phyloP scores from a whole-genome alignment of 1,140 invertebrate genomes.

The Dendrolimus kikuchii region DNA sequence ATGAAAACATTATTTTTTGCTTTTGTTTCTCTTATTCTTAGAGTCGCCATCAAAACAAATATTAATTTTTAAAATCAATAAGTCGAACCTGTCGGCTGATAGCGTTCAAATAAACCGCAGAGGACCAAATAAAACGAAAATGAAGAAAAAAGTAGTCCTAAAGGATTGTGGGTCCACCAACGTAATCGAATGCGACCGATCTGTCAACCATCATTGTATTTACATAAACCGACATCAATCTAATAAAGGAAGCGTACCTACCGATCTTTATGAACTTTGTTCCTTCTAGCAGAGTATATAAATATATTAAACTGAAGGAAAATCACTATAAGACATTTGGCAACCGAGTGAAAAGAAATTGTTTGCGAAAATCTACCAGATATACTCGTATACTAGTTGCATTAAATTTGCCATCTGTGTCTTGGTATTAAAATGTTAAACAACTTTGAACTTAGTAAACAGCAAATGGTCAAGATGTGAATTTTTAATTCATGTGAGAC shows the following conservation, averaged over 20 bases:
- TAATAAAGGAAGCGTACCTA: conserved; percentile 17
- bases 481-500: too few species aligned
- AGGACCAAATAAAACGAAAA: conserved; percentile 54
- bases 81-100: conserved; percentile 53
- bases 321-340: too few species aligned
- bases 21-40: conserved; percentile 23
- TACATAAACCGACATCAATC: conserved; percentile 30
- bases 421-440: too few species aligned
- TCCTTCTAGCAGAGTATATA: too few species aligned
- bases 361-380: too few species aligned
- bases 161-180: conserved; percentile 14
- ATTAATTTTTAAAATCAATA: conserved; percentile 59
- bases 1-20: conserved; percentile 13
- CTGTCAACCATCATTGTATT: conserved; percentile 63
- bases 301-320: too few species aligned
- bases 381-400: too few species aligned
- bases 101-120: conserved; percentile 49
- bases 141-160: conserved; percentile 36
- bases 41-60: conserved; percentile 57
- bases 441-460: too few species aligned
- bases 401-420: too few species aligned
- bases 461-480: too few species aligned
- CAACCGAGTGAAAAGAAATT: too few species aligned
- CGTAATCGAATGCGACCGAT: conserved; percentile 45
- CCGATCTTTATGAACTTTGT: too few species aligned